Evolutionary conservation across 2,797 vertebrate genomes (phyloP).

Genomic region (Clamator glandarius): DNA sequence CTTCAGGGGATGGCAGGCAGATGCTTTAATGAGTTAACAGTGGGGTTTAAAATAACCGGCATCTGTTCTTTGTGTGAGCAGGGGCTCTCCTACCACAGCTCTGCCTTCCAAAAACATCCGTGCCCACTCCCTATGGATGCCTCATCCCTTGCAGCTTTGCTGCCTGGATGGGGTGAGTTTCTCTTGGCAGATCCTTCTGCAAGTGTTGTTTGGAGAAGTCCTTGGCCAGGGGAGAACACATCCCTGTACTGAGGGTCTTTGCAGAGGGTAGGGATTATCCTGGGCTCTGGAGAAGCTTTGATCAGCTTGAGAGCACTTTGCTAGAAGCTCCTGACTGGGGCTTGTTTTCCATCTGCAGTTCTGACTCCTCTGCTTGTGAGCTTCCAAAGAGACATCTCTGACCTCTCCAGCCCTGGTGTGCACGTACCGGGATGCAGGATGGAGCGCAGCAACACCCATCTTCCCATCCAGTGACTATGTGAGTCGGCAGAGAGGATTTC

Average conservation of each 20-base stretch:
- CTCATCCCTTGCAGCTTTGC: background rate
- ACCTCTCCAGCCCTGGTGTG: background rate
- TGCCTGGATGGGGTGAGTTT: background rate
- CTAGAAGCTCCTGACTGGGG: background rate
- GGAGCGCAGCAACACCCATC: background rate
- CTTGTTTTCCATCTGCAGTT: background rate
- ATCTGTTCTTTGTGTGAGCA: constrained; percentile 61
- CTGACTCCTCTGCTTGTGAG: background rate
- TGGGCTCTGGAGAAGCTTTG: background rate
- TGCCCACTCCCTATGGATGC: fast-evolving
- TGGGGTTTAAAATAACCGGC: constrained; percentile 66
- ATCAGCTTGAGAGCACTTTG: background rate
- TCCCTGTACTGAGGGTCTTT: background rate
- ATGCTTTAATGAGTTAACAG: constrained; percentile 74
- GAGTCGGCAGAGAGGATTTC: too few relatives aligned
- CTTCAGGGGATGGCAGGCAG: constrained; percentile 73
- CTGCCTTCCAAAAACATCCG: background rate
- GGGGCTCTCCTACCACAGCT: constrained; percentile 16
- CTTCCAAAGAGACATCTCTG: background rate
- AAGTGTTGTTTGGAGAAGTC: background rate
- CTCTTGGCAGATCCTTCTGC: background rate
- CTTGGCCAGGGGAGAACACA: fast-evolving
- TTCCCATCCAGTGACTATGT: fast-evolving
- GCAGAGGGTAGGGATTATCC: background rate
- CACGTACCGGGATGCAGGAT: fast-evolving